phyloP scores from a whole-genome alignment of 2,113 vertebrate genomes.

The Piprites chloris region DNA sequence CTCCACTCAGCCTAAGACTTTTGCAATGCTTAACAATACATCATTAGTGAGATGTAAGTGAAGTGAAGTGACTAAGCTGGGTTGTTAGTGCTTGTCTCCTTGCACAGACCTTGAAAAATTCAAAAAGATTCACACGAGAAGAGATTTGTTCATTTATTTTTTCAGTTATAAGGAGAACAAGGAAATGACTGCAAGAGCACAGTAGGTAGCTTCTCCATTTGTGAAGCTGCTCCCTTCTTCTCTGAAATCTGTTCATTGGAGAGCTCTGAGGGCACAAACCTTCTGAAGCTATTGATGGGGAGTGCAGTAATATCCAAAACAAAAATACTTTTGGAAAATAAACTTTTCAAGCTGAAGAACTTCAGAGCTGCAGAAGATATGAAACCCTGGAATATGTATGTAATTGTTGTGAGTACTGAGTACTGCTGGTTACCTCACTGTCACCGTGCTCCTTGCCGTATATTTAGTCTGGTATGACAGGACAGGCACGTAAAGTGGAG shows the following conservation, averaged over 20 bases:
- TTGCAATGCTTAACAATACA: background rate
- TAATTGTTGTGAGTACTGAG: background rate
- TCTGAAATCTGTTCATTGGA: background rate
- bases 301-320: background rate
- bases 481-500: background rate
- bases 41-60: background rate
- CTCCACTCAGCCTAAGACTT: background rate
- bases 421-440: background rate
- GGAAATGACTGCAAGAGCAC: background rate
- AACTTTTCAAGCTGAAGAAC: background rate
- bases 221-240: background rate
- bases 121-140: background rate
- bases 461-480: background rate
- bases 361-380: background rate
- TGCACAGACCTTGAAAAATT: background rate
- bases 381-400: background rate
- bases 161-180: background rate
- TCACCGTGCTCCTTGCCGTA: background rate
- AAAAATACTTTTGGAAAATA: background rate
- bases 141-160: background rate
- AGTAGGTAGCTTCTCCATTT: background rate
- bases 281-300: background rate
- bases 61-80: background rate
- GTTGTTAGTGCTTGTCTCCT: background rate
- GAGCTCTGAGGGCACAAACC: background rate